Evolutionary conservation across 2,888 invertebrate species (phyloP), one percentile per base, ranked within the genome.

Genomic region (Eupeodes luniger): DNA sequence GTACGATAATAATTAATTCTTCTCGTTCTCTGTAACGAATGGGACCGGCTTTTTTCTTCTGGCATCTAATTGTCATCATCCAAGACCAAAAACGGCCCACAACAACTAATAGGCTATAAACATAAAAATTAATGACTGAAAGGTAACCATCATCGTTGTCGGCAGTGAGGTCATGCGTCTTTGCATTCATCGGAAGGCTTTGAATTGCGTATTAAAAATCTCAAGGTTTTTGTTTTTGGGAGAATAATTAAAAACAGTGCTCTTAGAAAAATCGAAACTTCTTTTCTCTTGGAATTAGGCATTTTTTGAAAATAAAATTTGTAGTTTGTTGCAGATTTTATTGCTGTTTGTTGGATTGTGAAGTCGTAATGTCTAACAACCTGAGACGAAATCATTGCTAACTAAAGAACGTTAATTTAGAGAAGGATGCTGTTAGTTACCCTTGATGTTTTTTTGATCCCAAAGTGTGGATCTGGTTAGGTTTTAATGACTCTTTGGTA

Each of bases 1-100:
- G 80, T 66, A 78, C 88, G 88, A 81, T 88, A 88, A 88, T 88
- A 88, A 88, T 88, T 88, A 88, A 88, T 88, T 88, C 78, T 81
- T 69, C 27, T 85, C 40, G 40, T 7, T 7, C 40, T 40, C 40
- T 27, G 85, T 64, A 81, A 78, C 78, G 85, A 85, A 85, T 81
- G 85, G 64, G 81, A 7, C 6, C 55, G 80, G 72, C 14, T 16
- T 49, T 69, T 70, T 55, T 70, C 55, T 34, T 51, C 55, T 80
- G 84, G 72, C 72, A 88, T 85, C 64, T 85, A 88, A 88, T 88
- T 88, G 88, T 88, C 88, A 85, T 78, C 78, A 77, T 62, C 88
- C 61, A 64, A 84, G 81, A 67, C 88, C 61, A 64, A 84, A 81
- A 75, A 75, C 19, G 81, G 53, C 62, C 67, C 74, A 16, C 59